Evolutionary conservation across 1,140 invertebrate genomes (phyloP).

Genomic region (Leptinotarsa undecemlineata): DNA sequence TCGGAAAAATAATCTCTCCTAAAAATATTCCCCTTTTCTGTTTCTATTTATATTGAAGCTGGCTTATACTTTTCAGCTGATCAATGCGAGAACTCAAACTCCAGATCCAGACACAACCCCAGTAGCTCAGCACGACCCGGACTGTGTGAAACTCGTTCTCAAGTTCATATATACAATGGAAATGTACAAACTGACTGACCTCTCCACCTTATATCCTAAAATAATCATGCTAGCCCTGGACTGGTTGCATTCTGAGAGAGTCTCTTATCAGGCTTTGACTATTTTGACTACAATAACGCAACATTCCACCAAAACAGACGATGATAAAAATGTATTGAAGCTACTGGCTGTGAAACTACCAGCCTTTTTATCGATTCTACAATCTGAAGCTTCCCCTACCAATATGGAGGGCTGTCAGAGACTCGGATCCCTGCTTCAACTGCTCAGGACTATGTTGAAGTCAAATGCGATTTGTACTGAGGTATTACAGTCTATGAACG

Average conservation of each 20-base stretch:
- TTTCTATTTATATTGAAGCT: neutral
- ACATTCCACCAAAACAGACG: constrained; percentile 23
- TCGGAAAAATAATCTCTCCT: neutral
- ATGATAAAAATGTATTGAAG: constrained; percentile 38
- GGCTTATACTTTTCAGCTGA: constrained; percentile 5
- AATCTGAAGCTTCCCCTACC: neutral
- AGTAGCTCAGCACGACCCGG: constrained; percentile 46
- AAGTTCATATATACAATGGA: constrained; percentile 60
- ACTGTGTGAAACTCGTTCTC: constrained; percentile 58
- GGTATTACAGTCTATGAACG: constrained; percentile 14
- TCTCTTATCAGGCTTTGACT: constrained; percentile 44
- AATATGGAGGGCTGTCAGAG: constrained; percentile 23
- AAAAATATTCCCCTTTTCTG: neutral
- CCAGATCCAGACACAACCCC: constrained; percentile 4
- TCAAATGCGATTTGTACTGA: neutral
- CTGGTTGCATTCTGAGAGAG: constrained; percentile 54
- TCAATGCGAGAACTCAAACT: neutral
- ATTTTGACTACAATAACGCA: constrained; percentile 45
- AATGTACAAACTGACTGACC: constrained; percentile 53
- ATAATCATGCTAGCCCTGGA: constrained; percentile 56
- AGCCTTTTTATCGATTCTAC: constrained; percentile 38
- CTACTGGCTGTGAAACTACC: constrained; percentile 39
- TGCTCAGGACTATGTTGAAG: constrained; percentile 20
- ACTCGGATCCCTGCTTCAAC: constrained; percentile 6
- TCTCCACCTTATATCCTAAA: constrained; percentile 54